Conservation (phyloP, 2,888 invertebrate genomes). For the Athripsodes cinereus region DNA sequence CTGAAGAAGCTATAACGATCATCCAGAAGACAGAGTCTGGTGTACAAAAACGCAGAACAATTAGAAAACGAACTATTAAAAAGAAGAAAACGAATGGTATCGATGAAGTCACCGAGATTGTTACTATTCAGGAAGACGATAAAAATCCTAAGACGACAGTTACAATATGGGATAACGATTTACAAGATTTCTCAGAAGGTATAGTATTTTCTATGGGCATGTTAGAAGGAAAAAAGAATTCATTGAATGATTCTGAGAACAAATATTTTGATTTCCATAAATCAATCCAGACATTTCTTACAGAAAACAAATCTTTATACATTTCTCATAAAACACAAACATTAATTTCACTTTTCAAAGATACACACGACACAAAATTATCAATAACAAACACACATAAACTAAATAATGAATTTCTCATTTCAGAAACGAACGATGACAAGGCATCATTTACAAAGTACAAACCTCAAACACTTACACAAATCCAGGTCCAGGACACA, state of each 20-base stretch:
- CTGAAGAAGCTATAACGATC: background rate
- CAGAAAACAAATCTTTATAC: no score
- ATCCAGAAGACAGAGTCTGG: background rate
- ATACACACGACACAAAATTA: no score
- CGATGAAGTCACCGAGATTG: constrained; percentile 39
- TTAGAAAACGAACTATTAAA: constrained; percentile 39
- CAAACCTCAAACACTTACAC: background rate
- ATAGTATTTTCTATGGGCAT: no score
- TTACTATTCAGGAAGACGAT: constrained; percentile 37
- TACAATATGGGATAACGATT: no score
- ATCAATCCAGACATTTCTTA: no score
- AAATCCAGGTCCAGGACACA: background rate
- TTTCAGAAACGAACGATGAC: background rate
- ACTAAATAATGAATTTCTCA: background rate
- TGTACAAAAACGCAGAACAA: constrained; percentile 29
- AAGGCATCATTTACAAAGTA: background rate
- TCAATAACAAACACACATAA: background rate
- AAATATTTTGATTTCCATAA: no score
- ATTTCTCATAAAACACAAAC: no score
- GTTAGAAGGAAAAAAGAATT: no score
- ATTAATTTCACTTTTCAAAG: no score
- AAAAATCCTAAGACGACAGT: constrained; percentile 33
- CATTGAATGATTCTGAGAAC: no score
- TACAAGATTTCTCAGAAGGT: no score
- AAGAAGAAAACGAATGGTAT: constrained; percentile 34